Evolutionary conservation across 2,113 vertebrate species (phyloP), one percentile per base, ranked within the genome.

Genomic region (Polyodon spathula): DNA sequence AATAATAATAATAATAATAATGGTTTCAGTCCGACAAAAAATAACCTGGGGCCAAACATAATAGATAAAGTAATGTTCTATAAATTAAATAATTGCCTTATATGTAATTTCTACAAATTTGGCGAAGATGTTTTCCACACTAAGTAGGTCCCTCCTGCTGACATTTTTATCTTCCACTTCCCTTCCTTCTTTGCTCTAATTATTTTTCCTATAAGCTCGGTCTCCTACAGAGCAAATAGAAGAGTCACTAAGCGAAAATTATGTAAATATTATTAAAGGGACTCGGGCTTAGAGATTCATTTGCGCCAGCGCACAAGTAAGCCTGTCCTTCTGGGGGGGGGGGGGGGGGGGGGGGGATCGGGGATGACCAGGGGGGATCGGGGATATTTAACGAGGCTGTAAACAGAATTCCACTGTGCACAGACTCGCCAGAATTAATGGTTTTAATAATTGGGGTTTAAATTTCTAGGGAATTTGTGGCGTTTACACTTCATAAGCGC

Each of bases 181-280:
- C 40, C 15, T 40, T 46, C 67, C 72, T 81, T 81, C 88, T 88
- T 87, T 84, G 83, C 86, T 95, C 90, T 96, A 93, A 94, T 94
- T 94, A 95, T 94, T 94, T 88, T 89, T 92, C 86, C 89, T 89
- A 86, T 92, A 95, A 93, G 88, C 89, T 88, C 81, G 85, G 85
- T 87, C 91, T 94, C 92, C 91, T 91, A 86, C 91, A 88, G 88
- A 92, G 90, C 93, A 93, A 95, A 95, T 92, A 95, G 91, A 90
- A 94, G 84, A 88, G 90, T 90, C 89, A 93, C 87, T 87, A 89
- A 89, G 86, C 84, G 91, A 93, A 92, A 95, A 93, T 92, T 94
- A 95, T 96, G 94, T 93, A 96, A 95, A 97, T 97, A 95, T 97
- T 95, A 92, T 91, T 92, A 94, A 94, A 95, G 92, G 89, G 88